These are phyloP conservation scores for Lucinisca nassula DNA, from an alignment of 2,888 invertebrate genomes.

Conservation along the genomic window DNA sequence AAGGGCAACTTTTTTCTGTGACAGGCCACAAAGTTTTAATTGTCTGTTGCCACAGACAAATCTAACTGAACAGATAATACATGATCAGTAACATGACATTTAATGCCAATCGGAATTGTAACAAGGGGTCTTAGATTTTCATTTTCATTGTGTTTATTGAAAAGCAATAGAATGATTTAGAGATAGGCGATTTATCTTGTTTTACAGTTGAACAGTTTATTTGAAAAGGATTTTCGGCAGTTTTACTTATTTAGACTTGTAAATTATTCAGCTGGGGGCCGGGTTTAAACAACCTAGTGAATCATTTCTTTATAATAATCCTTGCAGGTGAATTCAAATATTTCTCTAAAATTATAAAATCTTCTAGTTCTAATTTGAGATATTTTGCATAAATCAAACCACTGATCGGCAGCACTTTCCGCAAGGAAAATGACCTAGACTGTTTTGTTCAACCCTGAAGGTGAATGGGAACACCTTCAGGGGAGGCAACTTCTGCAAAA, in stretches of 20 bases:
- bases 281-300: too few relatives aligned
- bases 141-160: background rate
- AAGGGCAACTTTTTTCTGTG: background rate
- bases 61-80: background rate
- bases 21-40: background rate
- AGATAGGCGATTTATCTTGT: background rate
- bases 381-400: too few relatives aligned
- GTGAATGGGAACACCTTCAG: too few relatives aligned
- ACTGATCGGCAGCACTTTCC: too few relatives aligned
- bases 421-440: too few relatives aligned
- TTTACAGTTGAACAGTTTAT: background rate
- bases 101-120: background rate
- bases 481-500: too few relatives aligned
- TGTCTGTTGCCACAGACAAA: background rate
- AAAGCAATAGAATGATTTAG: background rate
- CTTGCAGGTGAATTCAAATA: too few relatives aligned
- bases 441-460: too few relatives aligned
- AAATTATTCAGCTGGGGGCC: background rate
- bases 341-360: too few relatives aligned
- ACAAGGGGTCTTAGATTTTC: slow-evolving; percentile 2
- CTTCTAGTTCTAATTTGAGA: too few relatives aligned
- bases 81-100: background rate
- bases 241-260: background rate
- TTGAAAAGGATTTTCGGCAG: background rate
- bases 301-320: too few relatives aligned